Evolutionary conservation across 2,113 vertebrate genomes (phyloP), one percentile per base, ranked within the genome.

Genomic region (Pycnonotus jocosus): DNA sequence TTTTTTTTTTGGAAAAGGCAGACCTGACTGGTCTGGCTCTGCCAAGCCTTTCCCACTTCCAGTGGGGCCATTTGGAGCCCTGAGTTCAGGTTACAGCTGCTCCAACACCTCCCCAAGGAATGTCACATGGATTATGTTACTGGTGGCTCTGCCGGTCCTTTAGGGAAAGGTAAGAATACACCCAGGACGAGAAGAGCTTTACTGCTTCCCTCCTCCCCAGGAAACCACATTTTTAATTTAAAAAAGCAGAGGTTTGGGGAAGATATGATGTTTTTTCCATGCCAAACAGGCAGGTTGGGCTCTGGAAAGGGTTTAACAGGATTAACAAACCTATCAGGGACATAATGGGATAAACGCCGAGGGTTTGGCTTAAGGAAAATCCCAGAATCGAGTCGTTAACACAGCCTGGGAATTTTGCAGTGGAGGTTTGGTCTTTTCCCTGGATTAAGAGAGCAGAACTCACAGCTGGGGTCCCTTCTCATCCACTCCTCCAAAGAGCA

Each of bases 391-490:
- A 81, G 20, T 12, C 1, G 3, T 66, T 62, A 28, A 40, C 82
- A 13, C 2, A 6, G 27, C 27, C 40, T 14, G 4, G 64, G 58
- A 48, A 37, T 50, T n/a, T 45, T 31, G 7, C 66, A 57, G 42
- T 6, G 38, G n/a, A 68, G 53, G 14, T 61, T 85, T 71, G 45
- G 35, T 28, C 24, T 44, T 58, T 38, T 21, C 47, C 79, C 18
- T 25, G 83, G 35, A 35, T 62, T 13, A 37, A 35, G 10, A 48
- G 33, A 40, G 57, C 7, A 0, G 3, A 30, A 98, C 99, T 97
- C 98, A 99, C 99, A 99, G 97, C 95, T 99, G 99, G 5, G 99
- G 99, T 92, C 99, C 99, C 91, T 99, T 99, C 97, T 99, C 99
- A 97, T 99, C 99, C 21, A 99, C 98, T 86, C 99, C 99, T 58